Evolutionary conservation across 1,140 invertebrate species (phyloP).

Genomic region (Pseudomyrmex gracilis): DNA sequence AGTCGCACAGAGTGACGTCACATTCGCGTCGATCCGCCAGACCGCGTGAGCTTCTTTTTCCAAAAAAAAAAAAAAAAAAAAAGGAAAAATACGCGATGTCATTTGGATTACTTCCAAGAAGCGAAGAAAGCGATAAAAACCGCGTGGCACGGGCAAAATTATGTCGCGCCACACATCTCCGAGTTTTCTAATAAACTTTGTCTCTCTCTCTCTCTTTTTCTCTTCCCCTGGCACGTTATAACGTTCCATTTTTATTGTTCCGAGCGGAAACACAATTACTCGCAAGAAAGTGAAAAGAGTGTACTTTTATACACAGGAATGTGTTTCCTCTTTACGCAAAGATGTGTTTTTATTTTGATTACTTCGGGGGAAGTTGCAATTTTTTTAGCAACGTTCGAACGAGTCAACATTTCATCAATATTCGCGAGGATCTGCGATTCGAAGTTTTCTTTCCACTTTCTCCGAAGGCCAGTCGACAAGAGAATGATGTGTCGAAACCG

Average conservation of each 20-base stretch:
- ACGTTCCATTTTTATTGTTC: not conserved
- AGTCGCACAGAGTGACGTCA: constrained; percentile 19
- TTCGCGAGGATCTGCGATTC: too few species aligned
- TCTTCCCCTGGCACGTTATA: not conserved
- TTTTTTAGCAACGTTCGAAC: too few species aligned
- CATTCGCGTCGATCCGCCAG: not conserved
- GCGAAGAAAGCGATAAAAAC: not conserved
- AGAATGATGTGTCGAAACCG: too few species aligned
- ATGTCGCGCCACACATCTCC: not conserved
- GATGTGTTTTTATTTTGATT: too few species aligned
- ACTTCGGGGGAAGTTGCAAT: too few species aligned
- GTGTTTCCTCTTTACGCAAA: too few species aligned
- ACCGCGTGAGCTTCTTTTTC: not conserved
- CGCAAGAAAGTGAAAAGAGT: too few species aligned
- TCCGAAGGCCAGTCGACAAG: too few species aligned
- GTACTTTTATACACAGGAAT: too few species aligned
- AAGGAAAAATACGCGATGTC: not conserved
- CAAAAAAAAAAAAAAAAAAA: constrained; percentile 22
- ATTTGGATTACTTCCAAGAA: constrained; percentile 25
- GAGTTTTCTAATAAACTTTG: not conserved
- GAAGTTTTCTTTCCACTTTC: too few species aligned
- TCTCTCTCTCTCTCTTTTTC: not conserved
- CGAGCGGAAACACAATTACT: too few species aligned
- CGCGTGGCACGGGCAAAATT: not conserved
- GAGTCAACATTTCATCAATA: too few species aligned